Evolutionary conservation across 2,888 invertebrate genomes (phyloP).

Genomic region (Hyalella azteca): DNA sequence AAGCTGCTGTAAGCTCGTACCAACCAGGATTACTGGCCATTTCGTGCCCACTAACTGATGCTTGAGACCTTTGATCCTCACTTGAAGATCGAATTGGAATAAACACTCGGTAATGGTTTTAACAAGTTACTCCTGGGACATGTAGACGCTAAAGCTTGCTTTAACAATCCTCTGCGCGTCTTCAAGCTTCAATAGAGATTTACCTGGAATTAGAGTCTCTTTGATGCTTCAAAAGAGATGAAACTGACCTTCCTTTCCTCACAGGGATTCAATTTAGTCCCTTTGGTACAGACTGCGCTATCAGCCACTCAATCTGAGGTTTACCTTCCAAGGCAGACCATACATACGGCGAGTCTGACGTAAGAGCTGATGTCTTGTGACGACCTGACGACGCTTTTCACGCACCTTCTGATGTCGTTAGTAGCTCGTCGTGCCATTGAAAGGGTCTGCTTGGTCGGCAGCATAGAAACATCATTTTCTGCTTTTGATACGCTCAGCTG

Average conservation of each 20-base stretch:
- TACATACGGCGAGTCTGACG: no score
- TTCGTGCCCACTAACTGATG: background rate
- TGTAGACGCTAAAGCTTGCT: background rate
- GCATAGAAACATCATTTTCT: background rate
- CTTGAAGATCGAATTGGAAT: background rate
- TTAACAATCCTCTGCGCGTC: background rate
- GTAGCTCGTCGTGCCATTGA: background rate
- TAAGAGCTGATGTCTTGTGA: no score
- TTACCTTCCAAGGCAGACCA: constrained; percentile 10
- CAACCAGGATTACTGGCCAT: background rate
- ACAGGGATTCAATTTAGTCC: constrained; percentile 28
- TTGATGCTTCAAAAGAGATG: constrained; percentile 22
- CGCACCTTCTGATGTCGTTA: no score
- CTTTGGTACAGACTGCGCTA: constrained; percentile 14
- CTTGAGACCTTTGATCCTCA: background rate
- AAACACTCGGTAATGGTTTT: constrained; percentile 27
- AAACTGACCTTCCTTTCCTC: constrained; percentile 13
- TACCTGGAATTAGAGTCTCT: background rate
- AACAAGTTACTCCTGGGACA: constrained; percentile 9
- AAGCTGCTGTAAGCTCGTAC: background rate
- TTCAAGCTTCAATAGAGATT: constrained; percentile 13
- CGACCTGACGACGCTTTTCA: no score
- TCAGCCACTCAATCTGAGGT: constrained; percentile 8
- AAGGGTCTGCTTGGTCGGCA: background rate
- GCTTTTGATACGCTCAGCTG: no score